phyloP scores from a whole-genome alignment of 2,888 invertebrate species.

The Lottia gigantea region DNA sequence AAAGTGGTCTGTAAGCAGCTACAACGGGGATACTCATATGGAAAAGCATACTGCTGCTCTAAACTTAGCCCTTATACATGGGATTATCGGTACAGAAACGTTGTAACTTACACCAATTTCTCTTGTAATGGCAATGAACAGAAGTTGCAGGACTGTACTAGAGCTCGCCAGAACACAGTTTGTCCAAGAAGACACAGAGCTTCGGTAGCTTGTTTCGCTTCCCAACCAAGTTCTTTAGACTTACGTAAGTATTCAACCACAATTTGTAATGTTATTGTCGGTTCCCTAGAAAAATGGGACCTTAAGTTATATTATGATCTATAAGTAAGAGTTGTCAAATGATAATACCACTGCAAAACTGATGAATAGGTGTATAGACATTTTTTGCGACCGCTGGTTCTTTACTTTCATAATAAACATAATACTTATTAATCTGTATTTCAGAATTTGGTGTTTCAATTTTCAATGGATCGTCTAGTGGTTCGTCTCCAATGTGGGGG shows the following conservation, averaged over 20 bases:
- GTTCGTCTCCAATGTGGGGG: constrained; percentile 13
- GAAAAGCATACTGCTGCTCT: constrained; percentile 37
- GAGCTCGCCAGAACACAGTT: constrained; percentile 19
- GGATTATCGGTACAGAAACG: constrained; percentile 37
- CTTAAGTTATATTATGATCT: too few relatives aligned
- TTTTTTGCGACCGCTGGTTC: too few relatives aligned
- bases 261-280: too few relatives aligned
- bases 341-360: too few relatives aligned
- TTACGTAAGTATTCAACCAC: too few relatives aligned
- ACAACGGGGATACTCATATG: constrained; percentile 70
- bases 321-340: too few relatives aligned
- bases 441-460: neutral
- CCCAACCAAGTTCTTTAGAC: neutral
- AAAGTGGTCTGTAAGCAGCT: constrained; percentile 42
- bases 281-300: too few relatives aligned
- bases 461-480: neutral
- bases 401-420: too few relatives aligned
- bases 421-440: neutral
- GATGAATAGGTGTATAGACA: too few relatives aligned
- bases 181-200: constrained; percentile 38
- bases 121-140: constrained; percentile 46
- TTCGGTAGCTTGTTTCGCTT: constrained; percentile 38
- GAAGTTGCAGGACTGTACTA: constrained; percentile 33
- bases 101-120: constrained; percentile 39
- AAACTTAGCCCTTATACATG: neutral